A percentile compares a stretch with the other conserved stretches of the same genome.
phyloP scores from a whole-genome alignment of 2,888 invertebrate genomes.

The Drosophila dives region DNA sequence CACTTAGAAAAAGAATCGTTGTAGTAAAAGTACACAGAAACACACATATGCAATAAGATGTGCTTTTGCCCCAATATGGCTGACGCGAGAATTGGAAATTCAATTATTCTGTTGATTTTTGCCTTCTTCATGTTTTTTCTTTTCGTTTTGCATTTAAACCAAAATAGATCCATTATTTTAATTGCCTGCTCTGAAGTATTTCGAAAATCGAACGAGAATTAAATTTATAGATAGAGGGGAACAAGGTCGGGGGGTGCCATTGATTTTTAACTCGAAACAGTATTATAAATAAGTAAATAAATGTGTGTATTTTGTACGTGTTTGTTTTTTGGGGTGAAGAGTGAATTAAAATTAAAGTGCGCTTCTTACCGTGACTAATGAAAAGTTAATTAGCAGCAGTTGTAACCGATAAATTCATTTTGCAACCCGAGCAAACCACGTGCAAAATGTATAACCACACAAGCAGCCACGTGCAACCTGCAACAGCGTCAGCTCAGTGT shows the following conservation, averaged over 20 bases:
- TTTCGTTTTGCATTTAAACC: conserved; percentile 49
- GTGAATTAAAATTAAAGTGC: conserved; percentile 50
- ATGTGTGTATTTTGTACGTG: conserved; percentile 14
- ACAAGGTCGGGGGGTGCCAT: conserved; percentile 1
- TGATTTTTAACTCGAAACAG: conserved; percentile 39
- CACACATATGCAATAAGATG: neutral
- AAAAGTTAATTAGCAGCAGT: conserved; percentile 64
- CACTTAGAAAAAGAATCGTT: neutral
- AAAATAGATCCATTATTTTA: conserved; percentile 78
- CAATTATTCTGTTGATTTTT: conserved; percentile 48
- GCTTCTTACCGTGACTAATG: conserved; percentile 59
- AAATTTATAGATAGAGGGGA: conserved; percentile 10
- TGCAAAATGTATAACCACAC: conserved; percentile 39
- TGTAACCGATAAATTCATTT: conserved; percentile 11
- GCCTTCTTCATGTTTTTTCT: conserved; percentile 21
- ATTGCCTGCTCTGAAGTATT: conserved; percentile 75
- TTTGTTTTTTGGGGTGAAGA: conserved; percentile 16
- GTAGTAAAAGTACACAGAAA: neutral
- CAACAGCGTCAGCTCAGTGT: conserved; percentile 18
- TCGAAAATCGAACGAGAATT: conserved; percentile 57
- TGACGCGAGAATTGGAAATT: conserved; percentile 32
- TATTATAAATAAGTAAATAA: conserved; percentile 38
- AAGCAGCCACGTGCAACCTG: conserved; percentile 5
- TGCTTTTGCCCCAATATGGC: conserved; percentile 58
- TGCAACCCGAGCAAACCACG: conserved; percentile 43